phyloP scores from a whole-genome alignment of 2,888 invertebrate species.

The Rutpela maculata region DNA sequence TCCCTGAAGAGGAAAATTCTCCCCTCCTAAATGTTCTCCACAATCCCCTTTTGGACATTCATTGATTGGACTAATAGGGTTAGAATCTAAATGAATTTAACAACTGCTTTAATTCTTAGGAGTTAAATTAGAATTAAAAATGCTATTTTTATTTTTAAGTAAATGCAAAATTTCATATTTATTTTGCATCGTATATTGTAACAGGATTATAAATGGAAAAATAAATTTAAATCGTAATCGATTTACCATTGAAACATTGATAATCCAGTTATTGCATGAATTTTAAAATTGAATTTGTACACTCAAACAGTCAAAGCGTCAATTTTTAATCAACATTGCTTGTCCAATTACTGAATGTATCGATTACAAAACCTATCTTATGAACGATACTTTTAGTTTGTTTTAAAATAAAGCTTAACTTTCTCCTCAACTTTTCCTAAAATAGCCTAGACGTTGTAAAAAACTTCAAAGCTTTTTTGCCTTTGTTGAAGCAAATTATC shows the following conservation, averaged over 20 bases:
- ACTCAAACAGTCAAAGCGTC: conserved; percentile 19
- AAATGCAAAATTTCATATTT: too few relatives aligned
- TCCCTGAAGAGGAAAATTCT: too few relatives aligned
- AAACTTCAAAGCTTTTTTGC: background rate
- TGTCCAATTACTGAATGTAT: conserved; percentile 27
- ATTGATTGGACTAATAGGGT: too few relatives aligned
- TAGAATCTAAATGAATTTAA: too few relatives aligned
- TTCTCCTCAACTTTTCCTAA: conserved; percentile 1
- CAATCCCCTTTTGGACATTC: too few relatives aligned
- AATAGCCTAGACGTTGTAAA: conserved; percentile 10
- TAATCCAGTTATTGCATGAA: conserved; percentile 2
- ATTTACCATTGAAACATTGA: conserved; percentile 6
- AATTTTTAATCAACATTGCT: conserved; percentile 27
- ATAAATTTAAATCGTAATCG: conserved; percentile 5
- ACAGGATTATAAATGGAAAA: background rate
- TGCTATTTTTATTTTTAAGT: too few relatives aligned
- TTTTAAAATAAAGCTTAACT: conserved; percentile 12
- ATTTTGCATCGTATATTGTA: too few relatives aligned
- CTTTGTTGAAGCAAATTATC: background rate
- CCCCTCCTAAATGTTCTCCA: too few relatives aligned
- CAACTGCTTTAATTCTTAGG: too few relatives aligned
- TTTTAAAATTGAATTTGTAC: conserved; percentile 26
- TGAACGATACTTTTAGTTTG: conserved; percentile 3
- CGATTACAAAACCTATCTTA: conserved; percentile 6
- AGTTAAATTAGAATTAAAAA: too few relatives aligned